Base-by-base conservation (phyloP, 2,113 vertebrate species). In the Hippopotamus amphibius region DNA sequence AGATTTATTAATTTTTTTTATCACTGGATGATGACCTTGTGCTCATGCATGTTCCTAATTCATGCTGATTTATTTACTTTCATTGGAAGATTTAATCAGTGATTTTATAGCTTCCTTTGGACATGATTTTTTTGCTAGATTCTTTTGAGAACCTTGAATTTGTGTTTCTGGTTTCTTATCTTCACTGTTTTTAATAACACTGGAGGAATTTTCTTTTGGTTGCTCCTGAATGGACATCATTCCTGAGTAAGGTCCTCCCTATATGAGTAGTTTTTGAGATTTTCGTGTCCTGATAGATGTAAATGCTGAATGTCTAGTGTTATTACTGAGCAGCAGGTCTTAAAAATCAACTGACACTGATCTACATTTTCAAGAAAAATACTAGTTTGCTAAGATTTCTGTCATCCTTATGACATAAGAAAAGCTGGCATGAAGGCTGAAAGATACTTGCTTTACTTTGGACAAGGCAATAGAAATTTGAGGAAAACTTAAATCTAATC, bases 11-110 rank as follows among this genome's bases (percentile, higher is more conserved):
- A 65, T 77, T 17, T 93, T 55, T 28, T 94, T 97, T 98, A 90
- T 91, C 97, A 96, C 5, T 97, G 2, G 59, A 97, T 19, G 77
- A 89, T 57, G 98, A 98, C 80, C 98, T 98, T 5, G 98, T 99
- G 95, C 88, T 95, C 98, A 98, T 98, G 17, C 97, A 97, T 14
- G 4, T 96, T 96, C 88, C 98, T 37, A 95, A 79, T 77, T 98
- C 97, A 97, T 95, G 68, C 26, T 98, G 97, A 93, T 11, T 93
- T 92, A 81, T 80, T 86, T 95, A 96, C 50, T 97, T 83, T 97
- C 96, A 91, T 84, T 98, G 74, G 93, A 98, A 98, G 30, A 98
- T 88, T 93, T 83, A 97, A 94, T 80, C 16, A 55, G 57, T 72
- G 95, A 41, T 55, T 97, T 96, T 97, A 96, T 79, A 95, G 96